These are phyloP conservation scores for Himalopsyche kuldschensis DNA, from an alignment of 2,888 invertebrate genomes.

Conservation along the genomic window DNA sequence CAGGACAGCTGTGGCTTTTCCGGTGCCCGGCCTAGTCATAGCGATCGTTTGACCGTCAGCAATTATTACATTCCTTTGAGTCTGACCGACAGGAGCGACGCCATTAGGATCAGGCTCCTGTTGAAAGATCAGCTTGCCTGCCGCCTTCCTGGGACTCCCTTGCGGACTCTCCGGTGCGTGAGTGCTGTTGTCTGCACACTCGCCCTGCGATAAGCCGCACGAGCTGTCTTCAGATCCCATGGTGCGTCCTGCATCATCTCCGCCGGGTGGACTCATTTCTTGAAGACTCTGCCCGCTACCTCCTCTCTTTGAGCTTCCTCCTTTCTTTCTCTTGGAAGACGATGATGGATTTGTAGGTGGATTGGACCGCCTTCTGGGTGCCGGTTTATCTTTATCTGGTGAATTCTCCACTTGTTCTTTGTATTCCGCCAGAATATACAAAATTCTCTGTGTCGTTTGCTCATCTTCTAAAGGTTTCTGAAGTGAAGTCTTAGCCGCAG, in stretches of 20 bases:
- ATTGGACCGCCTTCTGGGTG: constrained; percentile 74
- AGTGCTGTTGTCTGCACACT: constrained; percentile 53
- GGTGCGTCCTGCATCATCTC: constrained; percentile 70
- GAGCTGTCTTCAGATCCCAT: constrained; percentile 79
- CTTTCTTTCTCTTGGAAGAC: constrained; percentile 70
- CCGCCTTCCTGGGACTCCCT: constrained; percentile 56
- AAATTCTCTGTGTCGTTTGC: constrained; percentile 77
- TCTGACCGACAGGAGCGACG: constrained; percentile 41
- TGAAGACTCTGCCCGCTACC: constrained; percentile 48
- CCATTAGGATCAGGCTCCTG: constrained; percentile 51
- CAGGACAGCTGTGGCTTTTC: constrained; percentile 66
- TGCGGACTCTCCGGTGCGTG: constrained; percentile 58
- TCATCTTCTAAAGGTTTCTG: constrained; percentile 81
- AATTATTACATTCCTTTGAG: constrained; percentile 62
- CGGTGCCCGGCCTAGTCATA: constrained; percentile 62
- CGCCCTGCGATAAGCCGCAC: constrained; percentile 66
- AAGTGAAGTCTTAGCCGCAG: constrained; percentile 58
- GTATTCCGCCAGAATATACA: constrained; percentile 78
- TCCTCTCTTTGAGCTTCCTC: constrained; percentile 60
- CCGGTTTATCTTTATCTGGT: constrained; percentile 81
- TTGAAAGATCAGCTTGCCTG: constrained; percentile 54
- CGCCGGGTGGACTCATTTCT: constrained; percentile 60
- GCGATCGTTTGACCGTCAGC: constrained; percentile 68
- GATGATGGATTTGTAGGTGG: constrained; percentile 72
- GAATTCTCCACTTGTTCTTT: constrained; percentile 79